Evolutionary conservation across 1,140 invertebrate genomes (phyloP).

Genomic region (Hetaerina americana): DNA sequence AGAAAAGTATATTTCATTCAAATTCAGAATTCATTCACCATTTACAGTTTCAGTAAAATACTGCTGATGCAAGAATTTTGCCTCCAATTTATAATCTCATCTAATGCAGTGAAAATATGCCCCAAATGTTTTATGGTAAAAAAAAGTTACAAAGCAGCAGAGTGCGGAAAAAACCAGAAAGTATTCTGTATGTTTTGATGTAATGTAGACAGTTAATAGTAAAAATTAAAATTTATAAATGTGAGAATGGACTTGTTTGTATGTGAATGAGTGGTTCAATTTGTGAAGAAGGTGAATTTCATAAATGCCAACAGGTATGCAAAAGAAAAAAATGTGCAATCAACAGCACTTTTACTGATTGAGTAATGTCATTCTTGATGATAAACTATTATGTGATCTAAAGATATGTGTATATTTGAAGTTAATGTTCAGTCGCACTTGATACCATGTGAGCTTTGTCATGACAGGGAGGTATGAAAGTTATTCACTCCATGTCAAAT

Average conservation of each 20-base stretch:
- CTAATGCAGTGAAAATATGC: neutral
- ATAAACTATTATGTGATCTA: neutral
- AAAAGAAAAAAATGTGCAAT: neutral
- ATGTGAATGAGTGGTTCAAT: neutral
- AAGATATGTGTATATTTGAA: neutral
- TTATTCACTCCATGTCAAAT: neutral
- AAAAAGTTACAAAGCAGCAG: neutral
- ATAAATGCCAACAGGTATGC: neutral
- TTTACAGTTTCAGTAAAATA: neutral
- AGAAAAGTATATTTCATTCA: neutral
- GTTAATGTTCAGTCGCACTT: neutral
- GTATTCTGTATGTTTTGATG: neutral
- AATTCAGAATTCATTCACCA: neutral
- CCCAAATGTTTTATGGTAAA: neutral
- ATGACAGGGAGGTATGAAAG: neutral
- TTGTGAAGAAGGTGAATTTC: neutral
- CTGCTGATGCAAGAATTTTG: neutral
- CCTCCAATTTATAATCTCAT: neutral
- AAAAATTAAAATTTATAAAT: neutral
- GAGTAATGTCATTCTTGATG: neutral
- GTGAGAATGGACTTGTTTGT: neutral
- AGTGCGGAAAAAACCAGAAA: neutral
- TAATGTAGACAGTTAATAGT: neutral
- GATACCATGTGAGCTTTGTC: neutral
- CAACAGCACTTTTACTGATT: neutral